phyloP scores from a whole-genome alignment of 2,888 invertebrate species.

The Carpatolechia fugitivella region DNA sequence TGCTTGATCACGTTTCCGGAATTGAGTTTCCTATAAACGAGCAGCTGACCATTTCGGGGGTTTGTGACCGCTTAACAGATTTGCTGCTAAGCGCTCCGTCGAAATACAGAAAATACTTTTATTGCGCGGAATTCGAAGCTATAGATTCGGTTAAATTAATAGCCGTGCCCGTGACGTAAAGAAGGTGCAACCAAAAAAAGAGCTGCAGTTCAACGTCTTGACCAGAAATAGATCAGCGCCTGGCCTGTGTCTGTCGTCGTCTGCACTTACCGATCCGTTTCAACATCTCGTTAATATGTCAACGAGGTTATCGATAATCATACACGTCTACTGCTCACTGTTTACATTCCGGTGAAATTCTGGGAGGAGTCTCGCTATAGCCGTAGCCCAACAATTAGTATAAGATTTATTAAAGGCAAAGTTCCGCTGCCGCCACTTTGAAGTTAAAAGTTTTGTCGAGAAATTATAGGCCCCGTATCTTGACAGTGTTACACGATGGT shows the following conservation, averaged over 20 bases:
- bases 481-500: not conserved
- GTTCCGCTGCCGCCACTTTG: not conserved
- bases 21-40: not conserved
- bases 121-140: not conserved
- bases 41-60: not conserved
- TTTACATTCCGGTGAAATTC: slow-evolving; percentile 36
- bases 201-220: slow-evolving; percentile 68
- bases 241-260: slow-evolving; percentile 67
- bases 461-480: not conserved
- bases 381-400: slow-evolving; percentile 1
- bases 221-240: slow-evolving; percentile 64
- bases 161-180: slow-evolving; percentile 26
- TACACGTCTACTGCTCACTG: slow-evolving; percentile 45
- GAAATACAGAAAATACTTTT: not conserved
- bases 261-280: slow-evolving; percentile 60
- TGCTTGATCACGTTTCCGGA: not conserved
- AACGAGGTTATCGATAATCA: slow-evolving; percentile 65
- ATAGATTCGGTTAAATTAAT: slow-evolving; percentile 27
- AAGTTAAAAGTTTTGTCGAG: not conserved
- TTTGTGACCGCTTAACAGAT: not conserved
- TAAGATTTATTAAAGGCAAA: slow-evolving; percentile 20
- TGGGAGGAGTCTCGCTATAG: not conserved
- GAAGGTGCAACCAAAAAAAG: slow-evolving; percentile 46
- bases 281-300: slow-evolving; percentile 70
- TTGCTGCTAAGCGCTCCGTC: not conserved